phyloP scores from a whole-genome alignment of 2,888 invertebrate genomes.

The Ectemnius cavifrons region DNA sequence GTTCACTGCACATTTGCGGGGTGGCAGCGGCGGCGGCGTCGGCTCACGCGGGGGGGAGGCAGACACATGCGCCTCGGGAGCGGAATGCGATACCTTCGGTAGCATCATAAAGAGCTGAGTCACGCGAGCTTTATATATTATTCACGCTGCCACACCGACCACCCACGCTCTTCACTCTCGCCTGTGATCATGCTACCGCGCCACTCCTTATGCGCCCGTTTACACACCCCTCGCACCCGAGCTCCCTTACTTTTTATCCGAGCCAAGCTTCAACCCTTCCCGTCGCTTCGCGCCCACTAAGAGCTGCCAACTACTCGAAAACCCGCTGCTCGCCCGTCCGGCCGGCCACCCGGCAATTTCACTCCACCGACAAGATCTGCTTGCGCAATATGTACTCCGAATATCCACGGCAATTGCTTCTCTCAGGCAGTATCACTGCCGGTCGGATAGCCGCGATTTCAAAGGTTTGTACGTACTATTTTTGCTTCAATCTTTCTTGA shows the following conservation, averaged over 20 bases:
- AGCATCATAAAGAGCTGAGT: slow-evolving; percentile 52
- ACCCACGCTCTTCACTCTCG: slow-evolving; percentile 20
- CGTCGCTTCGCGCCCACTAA: slow-evolving; percentile 12
- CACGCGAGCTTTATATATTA: slow-evolving; percentile 57
- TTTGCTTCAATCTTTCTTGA: too few relatives aligned
- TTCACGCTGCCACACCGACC: slow-evolving; percentile 41
- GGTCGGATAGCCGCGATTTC: background rate
- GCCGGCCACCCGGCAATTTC: slow-evolving; percentile 32
- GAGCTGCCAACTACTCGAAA: slow-evolving; percentile 3
- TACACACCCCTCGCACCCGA: too few relatives aligned
- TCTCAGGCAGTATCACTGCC: background rate
- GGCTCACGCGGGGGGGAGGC: background rate
- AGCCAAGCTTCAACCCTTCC: slow-evolving; percentile 4
- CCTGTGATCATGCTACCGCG: slow-evolving; percentile 3
- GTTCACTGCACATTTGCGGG: too few relatives aligned
- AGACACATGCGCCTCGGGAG: slow-evolving; percentile 15
- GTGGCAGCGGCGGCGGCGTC: background rate
- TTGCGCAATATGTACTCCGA: slow-evolving; percentile 29
- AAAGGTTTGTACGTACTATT: background rate
- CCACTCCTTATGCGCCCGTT: slow-evolving; percentile 2
- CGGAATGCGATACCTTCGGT: slow-evolving; percentile 48
- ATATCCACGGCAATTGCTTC: background rate
- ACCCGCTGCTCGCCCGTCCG: background rate
- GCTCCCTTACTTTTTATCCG: background rate
- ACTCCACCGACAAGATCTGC: slow-evolving; percentile 41